Evolutionary conservation across 2,888 invertebrate genomes (phyloP).

Genomic region (Crossocerus cetratus): DNA sequence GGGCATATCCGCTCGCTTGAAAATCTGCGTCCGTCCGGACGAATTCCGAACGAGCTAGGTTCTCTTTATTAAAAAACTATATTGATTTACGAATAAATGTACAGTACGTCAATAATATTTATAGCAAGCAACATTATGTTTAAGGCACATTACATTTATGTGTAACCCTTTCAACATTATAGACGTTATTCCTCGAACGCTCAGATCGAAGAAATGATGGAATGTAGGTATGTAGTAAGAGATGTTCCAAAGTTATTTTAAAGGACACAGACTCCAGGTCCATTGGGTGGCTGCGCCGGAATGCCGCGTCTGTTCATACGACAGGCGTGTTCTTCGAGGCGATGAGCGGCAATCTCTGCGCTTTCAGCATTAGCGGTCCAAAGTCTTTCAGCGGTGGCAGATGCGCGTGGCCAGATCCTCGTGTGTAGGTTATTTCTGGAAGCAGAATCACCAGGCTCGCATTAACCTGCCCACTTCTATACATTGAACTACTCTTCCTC

Average conservation of each 20-base stretch:
- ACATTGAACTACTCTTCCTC: too few relatives aligned
- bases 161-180: too few relatives aligned
- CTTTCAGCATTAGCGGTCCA: conserved; percentile 79
- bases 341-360: conserved; percentile 77
- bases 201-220: too few relatives aligned
- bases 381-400: conserved; percentile 90
- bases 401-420: conserved; percentile 90
- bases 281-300: conserved; percentile 82
- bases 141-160: background rate
- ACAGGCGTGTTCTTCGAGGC: conserved; percentile 86
- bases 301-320: conserved; percentile 83
- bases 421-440: conserved; percentile 68
- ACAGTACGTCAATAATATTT: background rate
- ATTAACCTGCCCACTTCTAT: background rate
- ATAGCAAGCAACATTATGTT: background rate
- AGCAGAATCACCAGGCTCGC: conserved; percentile 7
- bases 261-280: conserved; percentile 80
- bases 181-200: too few relatives aligned
- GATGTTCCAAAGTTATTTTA: conserved; percentile 5
- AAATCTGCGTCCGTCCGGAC: too few relatives aligned
- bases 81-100: too few relatives aligned
- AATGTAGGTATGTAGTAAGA: too few relatives aligned
- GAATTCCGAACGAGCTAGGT: too few relatives aligned
- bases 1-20: too few relatives aligned
- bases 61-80: too few relatives aligned